phyloP scores from a whole-genome alignment of 2,797 vertebrate species.

The Ataeniobius toweri region DNA sequence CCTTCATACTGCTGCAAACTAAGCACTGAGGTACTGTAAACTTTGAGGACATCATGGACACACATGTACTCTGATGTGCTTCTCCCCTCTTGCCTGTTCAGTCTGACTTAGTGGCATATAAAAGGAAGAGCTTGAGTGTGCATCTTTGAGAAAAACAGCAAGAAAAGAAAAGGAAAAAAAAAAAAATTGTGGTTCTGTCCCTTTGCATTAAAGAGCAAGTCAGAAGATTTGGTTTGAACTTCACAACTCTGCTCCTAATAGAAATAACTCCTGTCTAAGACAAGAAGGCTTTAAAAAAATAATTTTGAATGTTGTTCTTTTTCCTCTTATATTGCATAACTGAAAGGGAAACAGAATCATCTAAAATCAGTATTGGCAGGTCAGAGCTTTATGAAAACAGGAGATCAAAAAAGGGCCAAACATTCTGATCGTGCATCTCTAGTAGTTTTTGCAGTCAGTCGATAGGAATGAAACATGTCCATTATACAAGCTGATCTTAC shows the following conservation, averaged over 20 bases:
- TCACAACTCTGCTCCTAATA: neutral
- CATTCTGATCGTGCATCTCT: neutral
- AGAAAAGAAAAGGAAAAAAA: neutral
- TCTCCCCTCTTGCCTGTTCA: neutral
- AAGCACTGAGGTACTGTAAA: neutral
- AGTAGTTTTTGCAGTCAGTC: neutral
- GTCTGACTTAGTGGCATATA: neutral
- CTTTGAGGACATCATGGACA: neutral
- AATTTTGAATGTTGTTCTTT: neutral
- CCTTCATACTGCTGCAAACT: neutral
- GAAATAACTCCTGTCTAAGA: neutral
- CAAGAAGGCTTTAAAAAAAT: neutral
- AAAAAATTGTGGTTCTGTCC: fast-evolving
- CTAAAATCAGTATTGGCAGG: neutral
- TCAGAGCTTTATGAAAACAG: neutral
- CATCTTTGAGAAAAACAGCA: neutral
- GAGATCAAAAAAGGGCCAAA: neutral
- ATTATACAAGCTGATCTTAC: no score
- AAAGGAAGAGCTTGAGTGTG: neutral
- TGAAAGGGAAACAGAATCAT: neutral
- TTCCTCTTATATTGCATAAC: neutral
- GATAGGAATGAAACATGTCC: no score
- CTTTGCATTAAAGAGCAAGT: neutral
- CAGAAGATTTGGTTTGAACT: neutral
- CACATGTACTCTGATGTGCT: neutral